A percentile compares a stretch with the other conserved stretches of the same genome.
Evolutionary conservation across 2,797 vertebrate species (phyloP).

Genomic region (Etheostoma nigrum): DNA sequence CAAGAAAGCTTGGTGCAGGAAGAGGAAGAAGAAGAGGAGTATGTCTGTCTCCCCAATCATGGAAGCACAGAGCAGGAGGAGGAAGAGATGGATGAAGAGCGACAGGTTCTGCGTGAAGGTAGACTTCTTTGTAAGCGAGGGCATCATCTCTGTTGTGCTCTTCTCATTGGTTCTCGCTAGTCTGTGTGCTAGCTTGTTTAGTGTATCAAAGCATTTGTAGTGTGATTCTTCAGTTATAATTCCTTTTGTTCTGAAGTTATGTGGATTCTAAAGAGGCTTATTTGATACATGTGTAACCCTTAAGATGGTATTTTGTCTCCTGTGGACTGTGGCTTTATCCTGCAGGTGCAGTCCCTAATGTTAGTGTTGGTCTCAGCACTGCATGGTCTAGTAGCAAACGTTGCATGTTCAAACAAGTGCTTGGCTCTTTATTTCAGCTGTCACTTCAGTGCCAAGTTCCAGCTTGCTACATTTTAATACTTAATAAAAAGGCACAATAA

Average conservation of each 20-base stretch:
- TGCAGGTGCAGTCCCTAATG: conserved; percentile 6
- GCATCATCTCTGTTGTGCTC: background rate
- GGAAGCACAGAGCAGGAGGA: conserved; percentile 46
- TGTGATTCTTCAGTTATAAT: background rate
- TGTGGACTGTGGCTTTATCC: conserved; percentile 2
- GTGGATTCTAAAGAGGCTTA: background rate
- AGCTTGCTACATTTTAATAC: background rate
- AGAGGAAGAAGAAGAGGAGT: conserved; percentile 58
- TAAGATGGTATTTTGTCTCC: background rate
- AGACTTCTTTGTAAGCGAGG: conserved; percentile 19
- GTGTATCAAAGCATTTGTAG: background rate
- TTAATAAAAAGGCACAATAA: background rate
- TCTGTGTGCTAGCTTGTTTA: background rate
- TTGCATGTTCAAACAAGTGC: conserved; percentile 53
- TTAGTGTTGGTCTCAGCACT: conserved; percentile 7
- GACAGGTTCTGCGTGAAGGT: conserved; percentile 77
- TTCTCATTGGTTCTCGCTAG: background rate
- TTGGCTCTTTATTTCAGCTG: conserved; percentile 21
- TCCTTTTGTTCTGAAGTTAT: background rate
- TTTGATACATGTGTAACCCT: conserved; percentile 3
- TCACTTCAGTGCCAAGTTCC: background rate
- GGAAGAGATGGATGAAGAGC: conserved; percentile 73
- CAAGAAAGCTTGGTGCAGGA: conserved; percentile 48
- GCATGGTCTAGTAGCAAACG: conserved; percentile 18
- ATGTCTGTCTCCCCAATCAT: conserved; percentile 48